phyloP scores from a whole-genome alignment of 1,140 invertebrate genomes.

The Drosophila sp. region DNA sequence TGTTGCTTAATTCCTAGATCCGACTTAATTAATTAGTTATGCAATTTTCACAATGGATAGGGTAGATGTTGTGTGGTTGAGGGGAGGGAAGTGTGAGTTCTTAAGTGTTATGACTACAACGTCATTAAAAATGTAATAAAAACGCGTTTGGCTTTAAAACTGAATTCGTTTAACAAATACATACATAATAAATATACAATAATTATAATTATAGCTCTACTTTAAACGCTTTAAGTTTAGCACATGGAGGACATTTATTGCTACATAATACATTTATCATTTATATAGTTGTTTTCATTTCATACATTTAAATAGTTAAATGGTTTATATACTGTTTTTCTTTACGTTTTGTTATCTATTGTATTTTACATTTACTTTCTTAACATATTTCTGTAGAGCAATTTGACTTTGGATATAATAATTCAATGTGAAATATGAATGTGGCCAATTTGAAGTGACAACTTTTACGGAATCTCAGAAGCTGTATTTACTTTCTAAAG shows the following conservation, averaged over 20 bases:
- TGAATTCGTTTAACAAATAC: constrained; percentile 75
- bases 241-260: constrained; percentile 84
- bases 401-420: constrained; percentile 19
- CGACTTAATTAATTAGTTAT: constrained; percentile 39
- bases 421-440: constrained; percentile 1
- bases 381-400: constrained; percentile 22
- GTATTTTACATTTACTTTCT: constrained; percentile 32
- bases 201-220: constrained; percentile 41
- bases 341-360: constrained; percentile 4
- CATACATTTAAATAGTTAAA: constrained; percentile 45
- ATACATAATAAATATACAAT: constrained; percentile 52
- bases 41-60: constrained; percentile 45
- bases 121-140: constrained; percentile 76
- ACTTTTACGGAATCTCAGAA: constrained; percentile 5
- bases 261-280: constrained; percentile 75
- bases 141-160: constrained; percentile 57
- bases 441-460: background rate
- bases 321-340: constrained; percentile 5
- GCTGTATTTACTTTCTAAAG: background rate
- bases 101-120: constrained; percentile 78
- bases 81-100: constrained; percentile 5
- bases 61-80: constrained; percentile 3
- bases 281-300: constrained; percentile 51
- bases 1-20: constrained; percentile 18
- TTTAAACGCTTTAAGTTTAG: constrained; percentile 73